Base-by-base conservation (phyloP, 2,888 invertebrate species). In the Dendrolimus pini region DNA sequence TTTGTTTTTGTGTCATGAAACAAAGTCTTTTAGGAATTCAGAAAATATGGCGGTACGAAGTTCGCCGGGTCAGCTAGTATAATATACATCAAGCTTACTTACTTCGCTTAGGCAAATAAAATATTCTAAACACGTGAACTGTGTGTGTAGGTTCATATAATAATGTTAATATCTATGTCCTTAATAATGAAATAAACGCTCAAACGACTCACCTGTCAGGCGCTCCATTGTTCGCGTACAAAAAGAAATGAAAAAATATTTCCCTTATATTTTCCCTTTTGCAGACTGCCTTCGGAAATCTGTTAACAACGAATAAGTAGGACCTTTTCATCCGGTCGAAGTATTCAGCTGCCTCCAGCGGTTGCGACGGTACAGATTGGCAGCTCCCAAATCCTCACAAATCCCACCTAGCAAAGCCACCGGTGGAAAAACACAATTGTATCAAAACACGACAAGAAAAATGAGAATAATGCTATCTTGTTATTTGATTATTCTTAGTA, bases 321-420 rank as follows among this genome's bases (percentile, higher is more conserved):
- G 70, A 71, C 72, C 75, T 79, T 85, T 85, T 83, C 80, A 82
- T 80, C 75, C 78, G 74, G 77, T 74, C 74, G 74, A 79, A 81
- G 80, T 78, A 83, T 81, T 80, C 75, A 72, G 77, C 75, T 69
- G 80, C 84, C 80, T 68, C 72, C 68, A 78, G 81, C 78, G 78
- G 75, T 79, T 77, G 75, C 72, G 74, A 67, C 66, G 70, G 69
- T 69, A 72, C 74, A 84, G 82, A 87, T 87, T 85, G 84, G 83
- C 77, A 80, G 78, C 77, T 72, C 71, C 75, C 73, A 86, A 87
- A 88, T 87, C 86, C 84, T 69, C 66, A 79, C 78, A 86, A 88
- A 88, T 87, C 85, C 83, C 66, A 67, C 70, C 67, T 72, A 73
- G 74, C 70, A 67, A 74, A 77, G 72, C 77, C 67, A 62, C 64